Evolutionary conservation across 2,888 invertebrate genomes (phyloP).

Genomic region (Coremacera marginata): DNA sequence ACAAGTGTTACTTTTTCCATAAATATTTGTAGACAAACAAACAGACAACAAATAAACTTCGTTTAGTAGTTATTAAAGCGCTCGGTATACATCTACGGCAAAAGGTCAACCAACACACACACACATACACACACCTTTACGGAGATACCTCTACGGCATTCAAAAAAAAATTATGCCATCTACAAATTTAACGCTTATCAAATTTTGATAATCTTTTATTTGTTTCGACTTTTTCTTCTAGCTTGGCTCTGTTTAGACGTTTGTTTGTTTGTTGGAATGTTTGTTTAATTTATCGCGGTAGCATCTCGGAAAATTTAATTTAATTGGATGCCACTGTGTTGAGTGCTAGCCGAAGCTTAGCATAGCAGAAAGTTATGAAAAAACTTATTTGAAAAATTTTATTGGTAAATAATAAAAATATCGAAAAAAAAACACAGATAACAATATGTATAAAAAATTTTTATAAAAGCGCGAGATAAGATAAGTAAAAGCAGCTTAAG

Average conservation of each 20-base stretch:
- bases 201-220: constrained; percentile 56
- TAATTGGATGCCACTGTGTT: constrained; percentile 59
- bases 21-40: constrained; percentile 58
- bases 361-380: background rate
- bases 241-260: constrained; percentile 3
- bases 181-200: constrained; percentile 57
- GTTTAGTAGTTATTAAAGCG: background rate
- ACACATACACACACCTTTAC: background rate
- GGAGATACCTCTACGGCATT: constrained; percentile 35
- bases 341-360: background rate
- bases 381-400: too few relatives aligned
- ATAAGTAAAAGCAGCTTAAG: too few relatives aligned
- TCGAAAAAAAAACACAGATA: too few relatives aligned
- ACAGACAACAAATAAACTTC: constrained; percentile 55
- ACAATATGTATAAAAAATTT: too few relatives aligned
- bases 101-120: background rate
- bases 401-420: too few relatives aligned
- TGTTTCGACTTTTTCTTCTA: constrained; percentile 42
- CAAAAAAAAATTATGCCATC: constrained; percentile 21
- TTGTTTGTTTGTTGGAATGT: constrained; percentile 50
- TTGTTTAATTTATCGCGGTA: constrained; percentile 62
- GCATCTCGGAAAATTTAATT: constrained; percentile 61
- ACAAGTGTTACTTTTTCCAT: constrained; percentile 63
- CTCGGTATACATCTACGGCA: background rate
- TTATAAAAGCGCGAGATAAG: too few relatives aligned